Evolutionary conservation across 2,113 vertebrate species (phyloP).

Genomic region (Arothron firmamentum): DNA sequence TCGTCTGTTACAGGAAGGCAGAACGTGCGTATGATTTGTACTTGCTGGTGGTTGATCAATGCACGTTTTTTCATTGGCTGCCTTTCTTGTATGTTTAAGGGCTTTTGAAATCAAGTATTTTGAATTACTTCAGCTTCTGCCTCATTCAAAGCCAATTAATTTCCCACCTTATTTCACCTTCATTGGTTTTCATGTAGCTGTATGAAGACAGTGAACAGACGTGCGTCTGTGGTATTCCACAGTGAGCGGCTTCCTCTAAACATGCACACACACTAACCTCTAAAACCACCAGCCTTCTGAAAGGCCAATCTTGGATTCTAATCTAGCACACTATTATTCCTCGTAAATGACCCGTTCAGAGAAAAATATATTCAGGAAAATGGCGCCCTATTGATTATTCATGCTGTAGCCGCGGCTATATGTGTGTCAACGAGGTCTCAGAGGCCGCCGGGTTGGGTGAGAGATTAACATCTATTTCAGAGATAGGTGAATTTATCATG

Average conservation of each 20-base stretch:
- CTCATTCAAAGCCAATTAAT: constrained; percentile 68
- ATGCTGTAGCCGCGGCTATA: constrained; percentile 39
- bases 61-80: constrained; percentile 8
- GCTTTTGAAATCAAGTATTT: constrained; percentile 71
- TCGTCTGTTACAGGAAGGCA: constrained; percentile 13
- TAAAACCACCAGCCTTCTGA: constrained; percentile 29
- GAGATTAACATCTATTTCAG: constrained; percentile 74
- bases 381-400: constrained; percentile 66
- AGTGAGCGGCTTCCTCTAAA: constrained; percentile 14
- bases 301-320: constrained; percentile 56
- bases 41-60: not conserved
- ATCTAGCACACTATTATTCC: constrained; percentile 51
- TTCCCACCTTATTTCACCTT: constrained; percentile 49
- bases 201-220: constrained; percentile 28
- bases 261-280: constrained; percentile 19
- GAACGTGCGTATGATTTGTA: constrained; percentile 38
- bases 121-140: constrained; percentile 81
- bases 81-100: constrained; percentile 43
- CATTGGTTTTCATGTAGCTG: constrained; percentile 55
- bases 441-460: constrained; percentile 52
- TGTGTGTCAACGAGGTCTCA: constrained; percentile 64
- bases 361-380: constrained; percentile 52
- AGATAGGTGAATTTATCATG: constrained; percentile 61
- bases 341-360: constrained; percentile 53
- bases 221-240: constrained; percentile 27